phyloP scores from a whole-genome alignment of 2,888 invertebrate genomes.

The Andrena minutula region DNA sequence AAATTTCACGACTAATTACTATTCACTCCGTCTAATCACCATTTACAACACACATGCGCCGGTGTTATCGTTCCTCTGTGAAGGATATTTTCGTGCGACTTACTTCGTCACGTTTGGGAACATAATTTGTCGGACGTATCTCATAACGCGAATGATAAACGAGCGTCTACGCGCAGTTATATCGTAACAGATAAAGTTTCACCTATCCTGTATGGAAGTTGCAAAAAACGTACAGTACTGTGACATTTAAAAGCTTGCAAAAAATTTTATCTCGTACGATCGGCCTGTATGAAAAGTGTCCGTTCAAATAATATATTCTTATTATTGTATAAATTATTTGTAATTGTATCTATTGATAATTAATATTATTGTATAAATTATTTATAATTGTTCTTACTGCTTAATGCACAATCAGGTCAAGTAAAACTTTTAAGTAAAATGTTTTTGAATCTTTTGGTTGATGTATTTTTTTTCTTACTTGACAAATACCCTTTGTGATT shows the following conservation, averaged over 20 bases:
- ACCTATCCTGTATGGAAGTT: conserved; percentile 4
- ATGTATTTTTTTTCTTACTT: background rate
- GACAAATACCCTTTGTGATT: too few species aligned
- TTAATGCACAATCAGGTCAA: background rate
- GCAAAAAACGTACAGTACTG: background rate
- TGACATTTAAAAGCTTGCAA: background rate
- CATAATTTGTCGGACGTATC: conserved; percentile 14
- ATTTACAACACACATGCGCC: background rate
- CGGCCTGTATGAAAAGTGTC: background rate
- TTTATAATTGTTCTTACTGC: background rate
- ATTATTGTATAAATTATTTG: too few species aligned
- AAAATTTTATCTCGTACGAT: background rate
- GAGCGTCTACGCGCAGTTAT: conserved; percentile 3
- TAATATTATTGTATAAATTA: background rate
- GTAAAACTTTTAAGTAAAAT: background rate
- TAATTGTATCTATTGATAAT: too few species aligned
- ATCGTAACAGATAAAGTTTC: conserved; percentile 2
- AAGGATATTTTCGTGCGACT: background rate
- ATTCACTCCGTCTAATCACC: background rate
- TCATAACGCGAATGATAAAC: conserved; percentile 9
- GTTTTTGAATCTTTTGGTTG: background rate
- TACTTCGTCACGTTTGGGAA: background rate
- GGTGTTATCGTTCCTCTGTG: background rate
- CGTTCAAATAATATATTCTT: background rate
- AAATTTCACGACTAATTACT: too few species aligned